Evolutionary conservation across 2,113 vertebrate genomes (phyloP), one percentile per base, ranked within the genome.

Genomic region (Heterotis niloticus): DNA sequence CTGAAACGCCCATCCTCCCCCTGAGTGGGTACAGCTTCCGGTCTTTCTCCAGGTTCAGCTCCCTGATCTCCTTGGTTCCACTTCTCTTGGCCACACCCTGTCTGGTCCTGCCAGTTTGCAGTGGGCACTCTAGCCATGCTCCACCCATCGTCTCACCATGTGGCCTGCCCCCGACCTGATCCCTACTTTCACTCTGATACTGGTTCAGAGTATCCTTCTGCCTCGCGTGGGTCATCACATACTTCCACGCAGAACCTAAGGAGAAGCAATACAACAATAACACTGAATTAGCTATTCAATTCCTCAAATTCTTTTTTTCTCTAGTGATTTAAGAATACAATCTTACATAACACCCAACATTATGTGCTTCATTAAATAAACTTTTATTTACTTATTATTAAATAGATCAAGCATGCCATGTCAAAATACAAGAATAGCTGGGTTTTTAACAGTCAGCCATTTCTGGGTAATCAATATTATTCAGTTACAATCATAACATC

Each of bases 11-110:
- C 0, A 82, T 75, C 0, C 96, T 90, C 51, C 94, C 92, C 20
- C 96, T 92, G 83, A 99, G 84, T 0, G 96, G 96, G 86, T 99
- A 99, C 0, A 91, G 94, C 90, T 99, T 99, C 51, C 96, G 88
- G 77, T 90, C 88, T 54, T 80, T 84, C 77, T 86, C 84, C 26
- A 73, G 80, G 67, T 85, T 81, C 0, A 75, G 83, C 75, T 90
- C 81, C 79, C 75, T 84, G 14, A 20, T 20, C 1, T 67, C 56
- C 56, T 70, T 78, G 24, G 28, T 44, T 18, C 80, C 80, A 34
- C 67, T 68, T 68, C 78, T 85, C 66, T 72, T 80, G 62, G 52
- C 51, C 57, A 56, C 75, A 44, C 74, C 75, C 82, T 90, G 91
- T 83, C 89, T 90, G 16, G 90, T 85, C 81, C 89, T 89, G 75